Conservation (phyloP, 2,797 vertebrate species). For the Aldrovandia affinis region DNA sequence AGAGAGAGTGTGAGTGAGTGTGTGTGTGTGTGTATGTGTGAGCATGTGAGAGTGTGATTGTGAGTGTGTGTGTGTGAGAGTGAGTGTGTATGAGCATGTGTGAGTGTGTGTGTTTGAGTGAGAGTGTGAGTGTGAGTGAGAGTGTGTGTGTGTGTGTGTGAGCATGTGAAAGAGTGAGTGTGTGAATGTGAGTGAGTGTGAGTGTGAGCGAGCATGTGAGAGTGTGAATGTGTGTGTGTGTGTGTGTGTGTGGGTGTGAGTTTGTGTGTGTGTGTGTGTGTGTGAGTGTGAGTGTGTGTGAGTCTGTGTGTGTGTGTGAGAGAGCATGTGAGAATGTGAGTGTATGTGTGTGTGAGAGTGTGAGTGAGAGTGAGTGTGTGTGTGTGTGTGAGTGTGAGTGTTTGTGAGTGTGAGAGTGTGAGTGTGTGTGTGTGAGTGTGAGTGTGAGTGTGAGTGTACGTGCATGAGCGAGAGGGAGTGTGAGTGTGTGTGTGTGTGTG, state of each 20-base stretch:
- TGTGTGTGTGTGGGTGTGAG: constrained; percentile 18
- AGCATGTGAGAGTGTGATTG: neutral
- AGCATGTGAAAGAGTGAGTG: neutral
- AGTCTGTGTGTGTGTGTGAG: neutral
- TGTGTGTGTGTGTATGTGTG: neutral
- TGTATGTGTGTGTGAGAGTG: neutral
- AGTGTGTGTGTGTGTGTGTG: neutral
- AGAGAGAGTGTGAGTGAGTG: neutral
- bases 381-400: neutral
- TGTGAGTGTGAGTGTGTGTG: constrained; percentile 3
- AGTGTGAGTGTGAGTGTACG: neutral
- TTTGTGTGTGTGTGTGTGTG: constrained; percentile 54
- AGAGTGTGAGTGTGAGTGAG: neutral
- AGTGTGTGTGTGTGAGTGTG: neutral
- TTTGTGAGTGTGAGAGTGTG: neutral
- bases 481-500: neutral
- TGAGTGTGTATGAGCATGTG: neutral
- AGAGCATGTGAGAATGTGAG: neutral
- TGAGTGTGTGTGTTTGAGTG: neutral
- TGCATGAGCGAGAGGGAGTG: neutral
- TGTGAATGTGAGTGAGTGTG: neutral
- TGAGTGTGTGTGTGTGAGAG: neutral
- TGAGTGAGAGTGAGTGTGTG: no score
- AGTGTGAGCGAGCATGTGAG: no score
- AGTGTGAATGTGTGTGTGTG: no score